A percentile compares a stretch with the other conserved stretches of the same genome.
These are phyloP conservation scores for Seira ritae DNA, from an alignment of 2,888 invertebrate species.

Conservation along the genomic window DNA sequence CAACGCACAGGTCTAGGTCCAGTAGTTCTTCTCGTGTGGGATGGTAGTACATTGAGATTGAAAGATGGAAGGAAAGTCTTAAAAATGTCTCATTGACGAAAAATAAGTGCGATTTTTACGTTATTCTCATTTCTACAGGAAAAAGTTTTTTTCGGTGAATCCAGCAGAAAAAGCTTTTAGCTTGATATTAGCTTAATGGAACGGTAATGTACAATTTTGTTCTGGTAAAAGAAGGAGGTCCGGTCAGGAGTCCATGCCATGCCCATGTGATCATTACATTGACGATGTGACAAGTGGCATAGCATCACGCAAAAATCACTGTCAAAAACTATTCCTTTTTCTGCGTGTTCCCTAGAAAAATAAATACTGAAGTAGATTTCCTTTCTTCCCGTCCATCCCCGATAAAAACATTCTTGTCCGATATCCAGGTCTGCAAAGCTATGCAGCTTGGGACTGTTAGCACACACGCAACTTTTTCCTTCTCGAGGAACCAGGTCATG, in stretches of 20 bases:
- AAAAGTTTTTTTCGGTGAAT: constrained; percentile 22
- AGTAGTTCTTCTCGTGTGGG: background rate
- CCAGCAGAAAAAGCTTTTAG: constrained; percentile 5
- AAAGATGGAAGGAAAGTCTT: constrained; percentile 1
- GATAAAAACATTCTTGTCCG: too few species aligned
- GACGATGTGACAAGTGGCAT: constrained; percentile 50
- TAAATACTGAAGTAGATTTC: too few species aligned
- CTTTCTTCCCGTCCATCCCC: too few species aligned
- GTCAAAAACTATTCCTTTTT: constrained; percentile 37
- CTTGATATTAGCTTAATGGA: constrained; percentile 41
- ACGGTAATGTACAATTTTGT: constrained; percentile 28
- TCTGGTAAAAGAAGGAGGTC: too few species aligned
- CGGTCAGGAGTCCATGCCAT: background rate
- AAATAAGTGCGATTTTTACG: background rate
- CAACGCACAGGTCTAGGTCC: background rate
- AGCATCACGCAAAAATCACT: constrained; percentile 55
- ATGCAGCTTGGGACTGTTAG: too few species aligned
- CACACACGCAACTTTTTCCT: constrained; percentile 7
- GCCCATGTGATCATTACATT: constrained; percentile 15
- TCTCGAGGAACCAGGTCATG: background rate
- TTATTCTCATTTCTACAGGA: background rate
- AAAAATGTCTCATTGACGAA: constrained; percentile 32
- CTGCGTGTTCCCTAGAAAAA: background rate
- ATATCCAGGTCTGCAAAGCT: too few species aligned
- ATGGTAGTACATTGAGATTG: background rate